phyloP scores from a whole-genome alignment of 2,888 invertebrate genomes.

The Drosophila sordidapex region DNA sequence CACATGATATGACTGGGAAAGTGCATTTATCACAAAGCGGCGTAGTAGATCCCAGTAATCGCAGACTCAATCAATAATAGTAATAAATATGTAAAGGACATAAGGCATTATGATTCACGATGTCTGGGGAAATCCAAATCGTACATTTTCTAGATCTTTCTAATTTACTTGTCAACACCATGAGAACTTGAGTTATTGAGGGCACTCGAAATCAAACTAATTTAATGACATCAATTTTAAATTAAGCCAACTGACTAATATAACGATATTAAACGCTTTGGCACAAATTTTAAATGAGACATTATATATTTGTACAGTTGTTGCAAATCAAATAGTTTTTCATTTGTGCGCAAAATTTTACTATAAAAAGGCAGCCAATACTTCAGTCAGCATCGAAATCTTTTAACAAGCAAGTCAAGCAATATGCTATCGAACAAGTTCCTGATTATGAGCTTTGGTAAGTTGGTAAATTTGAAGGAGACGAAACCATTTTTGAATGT shows the following conservation, averaged over 20 bases:
- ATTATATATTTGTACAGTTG: slow-evolving; percentile 62
- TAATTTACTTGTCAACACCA: background rate
- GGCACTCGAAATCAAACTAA: background rate
- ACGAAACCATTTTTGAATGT: background rate
- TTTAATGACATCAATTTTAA: slow-evolving; percentile 4
- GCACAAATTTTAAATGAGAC: slow-evolving; percentile 20
- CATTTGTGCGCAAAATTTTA: slow-evolving; percentile 20
- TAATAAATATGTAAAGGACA: background rate
- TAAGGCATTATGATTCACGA: background rate
- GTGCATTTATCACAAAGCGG: background rate
- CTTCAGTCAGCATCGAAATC: slow-evolving; percentile 42
- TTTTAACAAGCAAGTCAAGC: slow-evolving; percentile 21
- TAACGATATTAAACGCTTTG: slow-evolving; percentile 4
- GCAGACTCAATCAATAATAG: background rate
- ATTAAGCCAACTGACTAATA: background rate
- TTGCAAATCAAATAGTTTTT: slow-evolving; percentile 12
- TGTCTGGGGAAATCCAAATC: background rate
- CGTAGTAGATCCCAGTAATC: too few species aligned
- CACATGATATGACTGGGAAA: background rate
- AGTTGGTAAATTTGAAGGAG: slow-evolving; percentile 14
- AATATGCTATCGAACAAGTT: slow-evolving; percentile 64
- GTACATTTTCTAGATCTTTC: background rate
- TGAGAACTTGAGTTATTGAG: background rate
- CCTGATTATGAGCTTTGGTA: slow-evolving; percentile 62
- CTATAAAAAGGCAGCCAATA: slow-evolving; percentile 52